Percentiles rank a stretch among this genome's conserved stretches.
Evolutionary conservation across 2,888 invertebrate species (phyloP).

Genomic region (Norana najaformis): DNA sequence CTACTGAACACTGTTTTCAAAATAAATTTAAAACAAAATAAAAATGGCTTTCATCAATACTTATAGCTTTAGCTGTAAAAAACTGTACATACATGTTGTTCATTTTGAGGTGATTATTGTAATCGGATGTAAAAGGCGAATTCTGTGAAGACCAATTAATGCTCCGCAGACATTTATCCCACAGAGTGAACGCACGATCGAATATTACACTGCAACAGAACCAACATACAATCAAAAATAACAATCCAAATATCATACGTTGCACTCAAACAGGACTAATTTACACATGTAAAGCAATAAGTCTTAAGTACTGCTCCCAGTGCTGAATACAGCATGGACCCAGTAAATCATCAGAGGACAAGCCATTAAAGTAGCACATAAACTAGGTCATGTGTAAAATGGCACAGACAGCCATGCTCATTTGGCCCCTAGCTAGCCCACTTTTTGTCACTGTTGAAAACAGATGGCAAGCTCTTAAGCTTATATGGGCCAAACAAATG

Average conservation of each 20-base stretch:
- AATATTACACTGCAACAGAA: constrained; percentile 70
- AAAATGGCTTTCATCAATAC: neutral
- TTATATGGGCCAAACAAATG: no score
- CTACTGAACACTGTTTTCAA: no score
- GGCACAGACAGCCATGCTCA: no score
- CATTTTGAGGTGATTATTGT: constrained; percentile 21
- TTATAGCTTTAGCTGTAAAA: neutral
- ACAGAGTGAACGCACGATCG: constrained; percentile 75
- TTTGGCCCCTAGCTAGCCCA: no score
- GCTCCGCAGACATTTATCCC: constrained; percentile 67
- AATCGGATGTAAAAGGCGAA: constrained; percentile 19
- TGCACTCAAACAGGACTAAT: neutral
- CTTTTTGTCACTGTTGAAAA: no score
- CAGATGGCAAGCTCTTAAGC: no score
- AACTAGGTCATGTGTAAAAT: no score
- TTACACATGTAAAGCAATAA: neutral
- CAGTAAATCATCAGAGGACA: no score
- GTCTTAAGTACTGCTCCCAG: neutral
- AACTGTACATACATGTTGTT: constrained; percentile 20
- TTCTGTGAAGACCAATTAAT: constrained; percentile 23
- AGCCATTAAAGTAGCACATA: no score
- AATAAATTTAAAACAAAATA: neutral
- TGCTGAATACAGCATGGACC: no score
- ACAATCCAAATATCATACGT: constrained; percentile 55
- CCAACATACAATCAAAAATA: neutral